Conservation (phyloP, 1,140 invertebrate genomes). For the Aphelenchoides besseyi region DNA sequence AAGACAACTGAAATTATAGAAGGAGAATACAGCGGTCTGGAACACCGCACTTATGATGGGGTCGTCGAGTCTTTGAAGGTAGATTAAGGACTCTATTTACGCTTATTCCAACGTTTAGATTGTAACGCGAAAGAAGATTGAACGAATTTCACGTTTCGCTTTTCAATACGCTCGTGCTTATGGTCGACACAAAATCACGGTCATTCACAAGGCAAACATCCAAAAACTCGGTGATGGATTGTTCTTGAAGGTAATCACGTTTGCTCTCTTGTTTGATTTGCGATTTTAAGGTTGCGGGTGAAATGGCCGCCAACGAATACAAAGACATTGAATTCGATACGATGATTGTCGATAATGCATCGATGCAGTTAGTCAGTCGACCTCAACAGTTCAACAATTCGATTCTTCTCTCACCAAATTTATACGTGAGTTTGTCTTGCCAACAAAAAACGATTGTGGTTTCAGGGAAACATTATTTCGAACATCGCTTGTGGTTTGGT, state of each 20-base stretch:
- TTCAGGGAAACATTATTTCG: slow-evolving; percentile 83
- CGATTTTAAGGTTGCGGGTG: slow-evolving; percentile 17
- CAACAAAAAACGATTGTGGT: not conserved
- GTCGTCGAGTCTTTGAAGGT: slow-evolving; percentile 92
- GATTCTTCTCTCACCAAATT: slow-evolving; percentile 47
- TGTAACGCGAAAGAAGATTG: slow-evolving; percentile 85
- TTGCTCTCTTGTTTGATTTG: too few species aligned
- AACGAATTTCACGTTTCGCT: slow-evolving; percentile 86
- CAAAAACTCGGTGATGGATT: slow-evolving; percentile 62
- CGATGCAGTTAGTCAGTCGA: slow-evolving; percentile 45
- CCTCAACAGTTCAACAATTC: slow-evolving; percentile 50
- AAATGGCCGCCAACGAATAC: slow-evolving; percentile 22
- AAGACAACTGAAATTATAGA: slow-evolving; percentile 84
- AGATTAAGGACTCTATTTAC: slow-evolving; percentile 9
- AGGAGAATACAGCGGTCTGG: slow-evolving; percentile 79
- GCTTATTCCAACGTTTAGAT: slow-evolving; percentile 65
- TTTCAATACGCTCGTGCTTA: slow-evolving; percentile 88
- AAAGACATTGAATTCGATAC: slow-evolving; percentile 39
- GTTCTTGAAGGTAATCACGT: slow-evolving; percentile 56
- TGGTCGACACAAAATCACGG: slow-evolving; percentile 86
- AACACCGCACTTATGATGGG: slow-evolving; percentile 88
- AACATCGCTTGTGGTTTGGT: slow-evolving; percentile 94
- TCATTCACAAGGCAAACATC: slow-evolving; percentile 98
- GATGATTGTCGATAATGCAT: slow-evolving; percentile 48
- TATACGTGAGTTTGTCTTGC: slow-evolving; percentile 48